Base-by-base conservation (phyloP, 37 sponge, comb jelly and placozoan species). In the Lycopodina hypogea region DNA sequence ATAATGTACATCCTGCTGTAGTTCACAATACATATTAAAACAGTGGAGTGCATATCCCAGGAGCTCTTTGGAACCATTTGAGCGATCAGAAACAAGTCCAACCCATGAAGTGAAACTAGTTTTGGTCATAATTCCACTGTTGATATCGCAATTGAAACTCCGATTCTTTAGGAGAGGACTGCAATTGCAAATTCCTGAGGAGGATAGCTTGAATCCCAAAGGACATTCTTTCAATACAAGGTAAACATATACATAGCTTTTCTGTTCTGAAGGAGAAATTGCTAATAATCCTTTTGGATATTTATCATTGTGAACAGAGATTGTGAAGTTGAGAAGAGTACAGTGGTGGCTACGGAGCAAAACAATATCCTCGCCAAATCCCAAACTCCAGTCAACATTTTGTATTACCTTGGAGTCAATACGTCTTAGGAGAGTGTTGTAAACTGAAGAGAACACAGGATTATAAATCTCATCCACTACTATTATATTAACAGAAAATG, bases 1-100 rank as follows among this genome's bases (percentile, higher is more conserved):
- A 14, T 59, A 23, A 22, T 29, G 11, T 8, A 83, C 21, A 39
- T 0, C 30, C 35, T 28, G 3, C 8, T 53, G 3, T 35, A 17
- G 34, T 3, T 62, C 52, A 37, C 83, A 83, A 42, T 75, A 74
- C 15, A 55, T 40, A 53, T 29, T 42, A 11, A 76, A 75, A 50
- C 83, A 83, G 34, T 73, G 37, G 24, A 7, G 2, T 2, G 76
- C 14, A 56, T 42, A 79, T 2, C 57, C 79, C 3, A 67, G 1
- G 1, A 55, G 55, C 1, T 3, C 1, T 65, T 23, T 18, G 56
- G 22, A n/a, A 50, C 15, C 36, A 51, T 64, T 66, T 4, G 35
- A 34, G 34, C 35, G 18, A 32, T 83, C 22, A 23, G 0, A 0
- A 3, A 28, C 33, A 1, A 29, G 2, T 3, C 83, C 83, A 38